Evolutionary conservation across 2,113 vertebrate species (phyloP).

Genomic region (Rhombomys opimus): DNA sequence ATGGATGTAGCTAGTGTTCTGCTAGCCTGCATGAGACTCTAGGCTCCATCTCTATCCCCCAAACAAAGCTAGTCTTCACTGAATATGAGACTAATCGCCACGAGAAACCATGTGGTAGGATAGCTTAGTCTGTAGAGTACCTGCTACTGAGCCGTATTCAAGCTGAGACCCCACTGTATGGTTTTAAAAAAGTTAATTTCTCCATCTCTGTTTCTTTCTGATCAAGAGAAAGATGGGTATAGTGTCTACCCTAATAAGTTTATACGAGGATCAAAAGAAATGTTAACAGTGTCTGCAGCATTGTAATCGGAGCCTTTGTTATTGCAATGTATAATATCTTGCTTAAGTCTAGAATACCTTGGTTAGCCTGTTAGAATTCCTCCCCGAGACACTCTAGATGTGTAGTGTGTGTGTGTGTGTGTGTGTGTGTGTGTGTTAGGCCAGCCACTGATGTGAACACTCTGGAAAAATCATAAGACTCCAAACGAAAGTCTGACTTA

Average conservation of each 20-base stretch:
- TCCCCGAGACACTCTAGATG: not conserved
- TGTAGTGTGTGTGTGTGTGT: no score
- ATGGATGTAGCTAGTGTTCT: not conserved
- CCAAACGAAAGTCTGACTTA: not conserved
- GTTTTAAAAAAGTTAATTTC: not conserved
- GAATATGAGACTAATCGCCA: not conserved
- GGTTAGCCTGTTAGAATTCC: not conserved
- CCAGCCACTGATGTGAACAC: not conserved
- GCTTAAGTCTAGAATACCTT: not conserved
- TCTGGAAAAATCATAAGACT: not conserved
- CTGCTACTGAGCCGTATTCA: not conserved
- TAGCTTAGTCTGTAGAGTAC: not conserved
- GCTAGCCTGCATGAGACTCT: not conserved
- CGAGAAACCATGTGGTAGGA: not conserved
- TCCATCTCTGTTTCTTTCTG: not conserved
- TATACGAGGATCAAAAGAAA: not conserved
- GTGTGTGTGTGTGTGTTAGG: no score
- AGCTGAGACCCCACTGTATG: not conserved
- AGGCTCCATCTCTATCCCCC: not conserved
- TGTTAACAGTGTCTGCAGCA: not conserved
- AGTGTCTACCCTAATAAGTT: not conserved
- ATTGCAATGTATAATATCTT: not conserved
- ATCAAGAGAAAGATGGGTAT: not conserved
- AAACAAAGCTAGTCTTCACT: not conserved
- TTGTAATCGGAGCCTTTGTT: not conserved